These are phyloP conservation scores for Seira ritae DNA, from an alignment of 2,888 invertebrate genomes.

Conservation along the genomic window DNA sequence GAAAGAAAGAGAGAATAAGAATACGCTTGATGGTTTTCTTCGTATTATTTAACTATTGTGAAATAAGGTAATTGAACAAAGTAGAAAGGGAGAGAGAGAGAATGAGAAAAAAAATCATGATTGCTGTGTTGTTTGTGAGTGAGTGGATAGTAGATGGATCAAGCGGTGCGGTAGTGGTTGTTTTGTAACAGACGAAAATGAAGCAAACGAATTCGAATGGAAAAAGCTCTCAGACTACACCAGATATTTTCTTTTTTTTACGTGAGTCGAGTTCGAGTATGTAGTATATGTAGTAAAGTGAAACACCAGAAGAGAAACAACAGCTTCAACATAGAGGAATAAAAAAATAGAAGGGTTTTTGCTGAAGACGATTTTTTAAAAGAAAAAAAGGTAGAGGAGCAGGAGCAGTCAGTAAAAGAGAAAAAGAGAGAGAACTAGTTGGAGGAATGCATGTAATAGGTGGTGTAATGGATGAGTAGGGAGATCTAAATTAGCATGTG, in stretches of 20 bases:
- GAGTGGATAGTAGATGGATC: neutral
- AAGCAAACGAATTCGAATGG: too few relatives aligned
- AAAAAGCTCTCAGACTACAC: too few relatives aligned
- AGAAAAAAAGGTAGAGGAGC: neutral
- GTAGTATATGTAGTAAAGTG: too few relatives aligned
- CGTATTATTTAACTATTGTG: neutral
- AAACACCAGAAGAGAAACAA: neutral
- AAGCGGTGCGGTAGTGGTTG: too few relatives aligned
- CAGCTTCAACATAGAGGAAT: neutral
- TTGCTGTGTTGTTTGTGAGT: slow-evolving; percentile 3
- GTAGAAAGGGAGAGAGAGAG: neutral
- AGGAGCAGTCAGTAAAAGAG: neutral
- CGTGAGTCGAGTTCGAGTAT: too few relatives aligned
- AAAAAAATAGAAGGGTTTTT: neutral
- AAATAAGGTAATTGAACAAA: neutral
- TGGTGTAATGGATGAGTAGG: slow-evolving; percentile 67
- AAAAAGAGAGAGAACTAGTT: slow-evolving; percentile 54
- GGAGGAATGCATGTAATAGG: slow-evolving; percentile 68
- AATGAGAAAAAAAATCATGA: neutral
- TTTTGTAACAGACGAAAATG: too few relatives aligned
- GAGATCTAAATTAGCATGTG: slow-evolving; percentile 69
- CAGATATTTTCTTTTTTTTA: too few relatives aligned
- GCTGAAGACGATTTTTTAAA: neutral
- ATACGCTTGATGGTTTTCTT: too few relatives aligned
- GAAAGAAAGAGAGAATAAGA: too few relatives aligned